Base-by-base conservation (phyloP, 2,113 vertebrate genomes). In the Pongo abelii region DNA sequence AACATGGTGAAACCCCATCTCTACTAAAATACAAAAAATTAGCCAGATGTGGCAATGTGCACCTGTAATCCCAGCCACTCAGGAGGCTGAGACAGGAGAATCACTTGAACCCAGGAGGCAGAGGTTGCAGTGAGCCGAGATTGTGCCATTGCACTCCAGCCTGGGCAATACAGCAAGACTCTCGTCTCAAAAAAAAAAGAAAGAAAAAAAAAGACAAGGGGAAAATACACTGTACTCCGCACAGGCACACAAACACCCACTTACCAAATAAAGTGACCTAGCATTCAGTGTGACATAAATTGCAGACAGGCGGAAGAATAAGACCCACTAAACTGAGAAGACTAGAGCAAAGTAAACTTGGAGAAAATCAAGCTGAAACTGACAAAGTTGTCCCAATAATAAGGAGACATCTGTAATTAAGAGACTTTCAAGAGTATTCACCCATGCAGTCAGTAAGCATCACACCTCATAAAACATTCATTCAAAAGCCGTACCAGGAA, bases 321-420 rank as follows among this genome's bases (percentile, higher is more conserved):
- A 96, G 40, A 96, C 30, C n/a, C 20, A 57, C 40, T 16, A 55
- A 61, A 55, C 48, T 32, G 38, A 92, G 38, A 88, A 75, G 61
- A 93, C 8, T 30, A 35, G 13, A 61, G 12, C 25, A 46, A 52
- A 69, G 74, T 59, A 84, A 89, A 96, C 38, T 14, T 78, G 75
- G 79, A 91, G 55, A 69, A 90, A 96, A 87, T 5, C 40, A 50
- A 61, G 69, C n/a, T 67, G 67, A 84, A 81, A 84, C 46, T 59
- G 72, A 70, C 20, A 32, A 57, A 32, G 70, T 72, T 70, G 85
- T 52, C 84, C 84, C 81, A 80, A 93, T 88, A 81, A 90, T 94
- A 95, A 94, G 67, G 59, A 64, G 57, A 93, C 92, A 93, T 97
- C 94, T 98, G 92, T 95, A 96, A 97, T 97, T 95, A 97, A 95